A percentile compares a stretch with the other conserved stretches of the same genome.
phyloP scores from a whole-genome alignment of 2,113 vertebrate species.

The Cavia aperea region DNA sequence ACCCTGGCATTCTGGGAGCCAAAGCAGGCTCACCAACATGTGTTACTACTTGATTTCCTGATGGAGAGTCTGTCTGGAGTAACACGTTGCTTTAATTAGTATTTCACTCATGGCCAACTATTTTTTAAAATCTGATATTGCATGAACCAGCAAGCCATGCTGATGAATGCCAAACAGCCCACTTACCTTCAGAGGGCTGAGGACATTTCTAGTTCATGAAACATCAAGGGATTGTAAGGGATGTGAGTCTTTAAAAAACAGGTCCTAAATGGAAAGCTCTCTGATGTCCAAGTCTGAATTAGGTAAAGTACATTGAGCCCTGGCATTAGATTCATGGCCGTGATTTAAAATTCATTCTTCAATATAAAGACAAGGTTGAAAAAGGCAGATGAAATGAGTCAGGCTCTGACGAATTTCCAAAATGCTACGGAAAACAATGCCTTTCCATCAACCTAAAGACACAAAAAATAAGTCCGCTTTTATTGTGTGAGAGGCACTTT shows the following conservation, averaged over 20 bases:
- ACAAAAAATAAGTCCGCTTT: background rate
- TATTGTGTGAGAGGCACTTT: background rate
- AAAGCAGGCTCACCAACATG: background rate
- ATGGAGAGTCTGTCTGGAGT: background rate
- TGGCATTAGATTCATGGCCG: background rate
- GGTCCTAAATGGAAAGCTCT: background rate
- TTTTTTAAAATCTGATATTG: background rate
- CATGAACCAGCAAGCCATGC: too few species aligned
- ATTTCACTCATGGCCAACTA: background rate
- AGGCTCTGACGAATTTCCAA: background rate
- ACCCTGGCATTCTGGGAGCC: background rate
- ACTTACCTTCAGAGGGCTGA: background rate
- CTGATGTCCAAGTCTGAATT: background rate
- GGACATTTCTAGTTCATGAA: background rate
- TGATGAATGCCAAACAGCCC: background rate
- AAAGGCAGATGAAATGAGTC: background rate
- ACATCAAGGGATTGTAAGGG: background rate
- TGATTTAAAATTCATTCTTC: background rate
- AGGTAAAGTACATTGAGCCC: background rate
- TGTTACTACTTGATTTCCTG: background rate
- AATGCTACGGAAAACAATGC: background rate
- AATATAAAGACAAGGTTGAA: background rate
- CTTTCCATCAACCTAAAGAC: background rate
- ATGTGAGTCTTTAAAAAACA: background rate
- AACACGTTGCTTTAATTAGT: background rate